Percentiles rank a stretch among this genome's conserved stretches.
These are phyloP conservation scores for Microctenopoma lineatum DNA, from an alignment of 2,797 vertebrate species.

Conservation along the genomic window DNA sequence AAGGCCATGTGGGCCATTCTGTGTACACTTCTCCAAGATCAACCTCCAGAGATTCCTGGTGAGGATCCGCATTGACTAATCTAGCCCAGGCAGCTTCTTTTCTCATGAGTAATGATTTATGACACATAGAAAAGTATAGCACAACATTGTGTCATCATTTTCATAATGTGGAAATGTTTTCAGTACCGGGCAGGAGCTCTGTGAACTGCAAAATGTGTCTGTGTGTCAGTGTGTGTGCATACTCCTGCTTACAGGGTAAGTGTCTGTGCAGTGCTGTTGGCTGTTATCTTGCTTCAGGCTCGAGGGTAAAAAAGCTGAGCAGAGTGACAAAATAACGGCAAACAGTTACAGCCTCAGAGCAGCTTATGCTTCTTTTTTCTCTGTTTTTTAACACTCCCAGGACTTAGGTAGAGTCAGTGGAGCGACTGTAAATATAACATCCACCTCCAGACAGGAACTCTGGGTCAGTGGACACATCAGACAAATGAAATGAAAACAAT, in stretches of 20 bases:
- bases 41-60: slow-evolving; percentile 15
- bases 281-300: slow-evolving; percentile 48
- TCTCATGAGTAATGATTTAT: slow-evolving; percentile 8
- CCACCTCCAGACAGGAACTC: slow-evolving; percentile 57
- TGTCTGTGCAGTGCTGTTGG: slow-evolving; percentile 29
- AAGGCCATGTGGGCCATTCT: slow-evolving; percentile 23
- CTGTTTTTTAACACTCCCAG: slow-evolving; percentile 36
- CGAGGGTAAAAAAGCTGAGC: slow-evolving; percentile 45
- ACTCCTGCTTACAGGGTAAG: slow-evolving; percentile 8
- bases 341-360: slow-evolving; percentile 39
- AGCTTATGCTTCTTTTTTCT: slow-evolving; percentile 46
- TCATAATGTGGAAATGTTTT: slow-evolving; percentile 42
- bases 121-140: slow-evolving; percentile 18
- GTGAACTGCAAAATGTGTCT: slow-evolving; percentile 23
- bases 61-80: slow-evolving; percentile 11
- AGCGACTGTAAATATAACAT: slow-evolving; percentile 53
- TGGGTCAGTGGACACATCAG: slow-evolving; percentile 42
- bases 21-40: slow-evolving; percentile 8
- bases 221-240: slow-evolving; percentile 9
- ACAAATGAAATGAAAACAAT: slow-evolving; percentile 45
- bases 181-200: slow-evolving; percentile 37
- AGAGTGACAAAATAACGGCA: slow-evolving; percentile 42
- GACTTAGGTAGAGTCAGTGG: slow-evolving; percentile 45
- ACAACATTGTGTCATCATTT: slow-evolving; percentile 39
- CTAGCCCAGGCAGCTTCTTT: slow-evolving; percentile 5